phyloP scores from a whole-genome alignment of 1,140 invertebrate genomes.

The Plectrocnemia conspersa region DNA sequence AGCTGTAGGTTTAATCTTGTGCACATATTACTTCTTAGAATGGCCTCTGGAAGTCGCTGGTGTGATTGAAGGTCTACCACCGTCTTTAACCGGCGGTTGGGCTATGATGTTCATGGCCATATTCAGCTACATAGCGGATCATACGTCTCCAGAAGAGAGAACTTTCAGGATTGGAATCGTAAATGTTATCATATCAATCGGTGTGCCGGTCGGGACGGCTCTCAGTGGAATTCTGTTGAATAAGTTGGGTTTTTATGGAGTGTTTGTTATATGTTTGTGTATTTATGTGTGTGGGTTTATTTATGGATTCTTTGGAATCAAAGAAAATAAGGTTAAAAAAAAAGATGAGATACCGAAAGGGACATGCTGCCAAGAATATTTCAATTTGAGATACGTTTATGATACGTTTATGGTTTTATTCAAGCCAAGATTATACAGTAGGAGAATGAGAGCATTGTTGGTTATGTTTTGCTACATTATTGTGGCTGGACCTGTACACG shows the following conservation, averaged over 20 bases:
- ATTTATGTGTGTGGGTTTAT: conserved; percentile 60
- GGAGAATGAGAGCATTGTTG: conserved; percentile 45
- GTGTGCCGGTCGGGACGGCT: conserved; percentile 72
- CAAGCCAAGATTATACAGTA: conserved; percentile 42
- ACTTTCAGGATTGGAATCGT: conserved; percentile 79
- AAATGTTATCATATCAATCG: conserved; percentile 74
- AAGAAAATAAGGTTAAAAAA: conserved; percentile 46
- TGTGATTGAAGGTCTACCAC: conserved; percentile 66
- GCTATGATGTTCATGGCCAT: conserved; percentile 85
- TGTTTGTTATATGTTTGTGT: conserved; percentile 66
- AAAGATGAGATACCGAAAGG: conserved; percentile 22
- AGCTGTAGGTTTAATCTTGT: conserved; percentile 49
- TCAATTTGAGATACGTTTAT: conserved; percentile 44
- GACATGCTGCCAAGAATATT: conserved; percentile 31
- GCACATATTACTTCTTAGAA: conserved; percentile 61
- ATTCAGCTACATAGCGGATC: conserved; percentile 84
- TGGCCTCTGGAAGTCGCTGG: conserved; percentile 65
- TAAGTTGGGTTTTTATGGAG: conserved; percentile 74
- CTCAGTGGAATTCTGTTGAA: conserved; percentile 67
- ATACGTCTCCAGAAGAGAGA: conserved; percentile 72
- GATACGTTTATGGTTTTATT: conserved; percentile 49
- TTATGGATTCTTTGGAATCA: conserved; percentile 55
- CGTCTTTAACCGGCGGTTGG: conserved; percentile 75
- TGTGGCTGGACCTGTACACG: conserved; percentile 51
- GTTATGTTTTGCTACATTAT: conserved; percentile 48